Evolutionary conservation across 2,113 vertebrate genomes (phyloP).

Genomic region (Clarias macrocephalus): DNA sequence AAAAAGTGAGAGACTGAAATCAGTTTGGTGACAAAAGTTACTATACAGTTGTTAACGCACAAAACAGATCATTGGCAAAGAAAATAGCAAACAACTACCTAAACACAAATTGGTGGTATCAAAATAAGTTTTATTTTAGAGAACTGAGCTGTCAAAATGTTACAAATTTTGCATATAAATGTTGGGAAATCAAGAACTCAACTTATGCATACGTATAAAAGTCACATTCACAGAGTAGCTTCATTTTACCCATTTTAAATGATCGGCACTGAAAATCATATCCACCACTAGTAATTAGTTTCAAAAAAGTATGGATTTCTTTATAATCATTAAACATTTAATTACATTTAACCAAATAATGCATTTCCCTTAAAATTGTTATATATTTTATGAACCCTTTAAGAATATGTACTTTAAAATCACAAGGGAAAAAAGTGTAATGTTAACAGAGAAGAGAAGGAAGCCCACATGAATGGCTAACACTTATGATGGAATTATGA

Average conservation of each 20-base stretch:
- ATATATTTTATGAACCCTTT: not conserved
- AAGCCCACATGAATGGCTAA: conserved; percentile 10
- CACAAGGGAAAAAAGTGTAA: conserved; percentile 1
- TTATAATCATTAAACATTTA: not conserved
- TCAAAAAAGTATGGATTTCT: not conserved
- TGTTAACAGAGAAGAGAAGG: not conserved
- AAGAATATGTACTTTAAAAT: conserved; percentile 21
- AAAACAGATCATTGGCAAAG: not conserved
- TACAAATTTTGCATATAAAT: conserved; percentile 76
- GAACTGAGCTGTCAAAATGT: conserved; percentile 72
- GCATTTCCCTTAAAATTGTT: conserved; percentile 9
- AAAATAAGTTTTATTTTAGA: conserved; percentile 80
- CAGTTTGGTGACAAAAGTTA: not conserved
- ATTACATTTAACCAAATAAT: not conserved
- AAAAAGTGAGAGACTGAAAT: not conserved
- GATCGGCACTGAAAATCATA: conserved; percentile 46
- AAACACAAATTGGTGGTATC: conserved; percentile 63
- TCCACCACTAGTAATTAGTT: conserved; percentile 7
- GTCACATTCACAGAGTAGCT: conserved; percentile 60
- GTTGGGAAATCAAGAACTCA: conserved; percentile 70
- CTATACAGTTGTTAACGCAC: not conserved
- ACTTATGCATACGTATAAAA: conserved; percentile 77
- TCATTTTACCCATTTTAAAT: conserved; percentile 55
- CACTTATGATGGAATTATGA: not conserved
- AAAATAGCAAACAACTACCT: not conserved